phyloP scores from a whole-genome alignment of 2,797 vertebrate species.

The Acrocephalus scirpaceus region DNA sequence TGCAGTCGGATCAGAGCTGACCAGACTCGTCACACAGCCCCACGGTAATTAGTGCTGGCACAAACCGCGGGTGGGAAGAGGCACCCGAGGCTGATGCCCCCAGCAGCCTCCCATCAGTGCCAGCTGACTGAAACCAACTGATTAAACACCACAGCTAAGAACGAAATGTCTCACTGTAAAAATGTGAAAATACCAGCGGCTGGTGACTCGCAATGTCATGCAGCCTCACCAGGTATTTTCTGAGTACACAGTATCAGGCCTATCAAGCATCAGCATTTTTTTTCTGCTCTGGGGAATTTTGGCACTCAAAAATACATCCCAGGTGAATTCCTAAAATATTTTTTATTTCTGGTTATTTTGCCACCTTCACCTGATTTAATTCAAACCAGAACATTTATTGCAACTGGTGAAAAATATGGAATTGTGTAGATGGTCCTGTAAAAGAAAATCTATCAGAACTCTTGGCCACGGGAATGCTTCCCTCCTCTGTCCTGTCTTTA shows the following conservation, averaged over 20 bases:
- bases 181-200: background rate
- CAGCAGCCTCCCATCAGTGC: background rate
- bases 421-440: background rate
- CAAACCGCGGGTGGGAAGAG: background rate
- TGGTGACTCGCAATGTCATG: background rate
- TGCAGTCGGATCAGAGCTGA: background rate
- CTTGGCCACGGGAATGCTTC: background rate
- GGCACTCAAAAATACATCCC: background rate
- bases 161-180: background rate
- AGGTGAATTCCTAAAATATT: background rate
- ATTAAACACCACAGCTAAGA: background rate
- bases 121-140: background rate
- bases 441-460: background rate
- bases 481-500: background rate
- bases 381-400: background rate
- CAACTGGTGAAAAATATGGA: background rate
- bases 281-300: background rate
- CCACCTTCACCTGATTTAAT: background rate
- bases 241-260: background rate
- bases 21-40: background rate
- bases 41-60: background rate
- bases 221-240: background rate
- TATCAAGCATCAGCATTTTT: background rate
- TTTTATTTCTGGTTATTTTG: background rate
- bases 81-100: background rate